A percentile compares a stretch with the other conserved stretches of the same genome.
Conservation (phyloP, 2,113 vertebrate species). For the Pseudopipra pipra region DNA sequence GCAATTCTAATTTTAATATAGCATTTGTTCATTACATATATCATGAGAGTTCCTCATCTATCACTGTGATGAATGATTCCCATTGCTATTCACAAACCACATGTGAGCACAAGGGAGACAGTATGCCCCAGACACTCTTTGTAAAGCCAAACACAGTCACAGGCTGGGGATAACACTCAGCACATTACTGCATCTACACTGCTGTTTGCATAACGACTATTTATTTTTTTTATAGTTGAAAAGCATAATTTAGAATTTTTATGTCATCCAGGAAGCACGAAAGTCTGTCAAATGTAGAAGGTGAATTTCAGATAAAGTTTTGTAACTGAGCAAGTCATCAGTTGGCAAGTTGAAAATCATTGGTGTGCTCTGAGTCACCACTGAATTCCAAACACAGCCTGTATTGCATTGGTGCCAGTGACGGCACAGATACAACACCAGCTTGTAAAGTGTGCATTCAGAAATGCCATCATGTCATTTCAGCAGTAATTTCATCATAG, state of each 20-base stretch:
- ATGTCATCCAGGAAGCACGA: neutral
- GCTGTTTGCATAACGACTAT: neutral
- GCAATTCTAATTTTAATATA: neutral
- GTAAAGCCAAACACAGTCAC: neutral
- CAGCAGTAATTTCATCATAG: neutral
- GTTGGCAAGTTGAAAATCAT: neutral
- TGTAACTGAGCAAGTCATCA: neutral
- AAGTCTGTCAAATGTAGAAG: neutral
- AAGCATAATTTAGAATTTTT: neutral
- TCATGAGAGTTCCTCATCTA: neutral
- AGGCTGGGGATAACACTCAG: neutral
- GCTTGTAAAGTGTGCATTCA: neutral
- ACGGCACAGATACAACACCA: neutral
- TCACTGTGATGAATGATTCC: neutral
- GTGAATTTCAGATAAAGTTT: neutral
- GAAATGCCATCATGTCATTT: neutral
- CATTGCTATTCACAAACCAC: neutral
- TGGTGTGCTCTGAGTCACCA: neutral
- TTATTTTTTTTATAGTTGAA: neutral
- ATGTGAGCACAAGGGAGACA: neutral
- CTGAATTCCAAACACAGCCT: neutral
- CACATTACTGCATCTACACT: neutral
- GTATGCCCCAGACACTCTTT: neutral
- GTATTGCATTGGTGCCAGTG: neutral
- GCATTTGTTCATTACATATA: neutral